Evolutionary conservation across 2,797 vertebrate genomes (phyloP).

Genomic region (Gorsachius magnificus): DNA sequence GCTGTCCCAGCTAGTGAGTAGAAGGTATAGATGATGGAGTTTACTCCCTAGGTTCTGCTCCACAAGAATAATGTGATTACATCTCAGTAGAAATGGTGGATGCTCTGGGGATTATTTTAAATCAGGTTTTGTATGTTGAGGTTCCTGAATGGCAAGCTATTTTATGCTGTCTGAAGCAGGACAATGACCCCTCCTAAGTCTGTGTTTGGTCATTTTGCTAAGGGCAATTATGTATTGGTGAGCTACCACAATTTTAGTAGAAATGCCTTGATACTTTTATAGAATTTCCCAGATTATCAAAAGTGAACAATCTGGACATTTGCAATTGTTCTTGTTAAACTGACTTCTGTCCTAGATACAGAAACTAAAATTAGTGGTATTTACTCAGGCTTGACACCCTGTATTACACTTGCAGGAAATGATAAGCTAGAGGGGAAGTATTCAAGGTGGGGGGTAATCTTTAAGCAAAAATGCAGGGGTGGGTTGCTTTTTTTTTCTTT

Average conservation of each 20-base stretch:
- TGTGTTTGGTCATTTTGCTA: background rate
- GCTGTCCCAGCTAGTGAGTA: background rate
- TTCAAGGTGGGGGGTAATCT: constrained; percentile 45
- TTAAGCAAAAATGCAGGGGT: constrained; percentile 43
- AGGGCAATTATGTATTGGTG: background rate
- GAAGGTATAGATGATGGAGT: background rate
- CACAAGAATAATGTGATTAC: background rate
- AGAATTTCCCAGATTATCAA: background rate
- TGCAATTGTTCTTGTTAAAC: constrained; percentile 26
- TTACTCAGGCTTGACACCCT: constrained; percentile 34
- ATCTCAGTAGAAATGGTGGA: background rate
- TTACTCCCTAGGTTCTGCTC: background rate
- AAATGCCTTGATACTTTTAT: background rate
- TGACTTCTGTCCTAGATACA: constrained; percentile 31
- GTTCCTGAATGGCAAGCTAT: background rate
- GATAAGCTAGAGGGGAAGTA: constrained; percentile 42
- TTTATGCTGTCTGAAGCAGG: background rate
- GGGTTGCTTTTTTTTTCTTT: background rate
- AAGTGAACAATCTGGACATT: background rate
- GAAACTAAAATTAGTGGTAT: constrained; percentile 59
- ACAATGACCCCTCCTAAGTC: background rate
- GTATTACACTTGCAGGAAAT: constrained; percentile 48
- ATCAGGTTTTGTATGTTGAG: background rate
- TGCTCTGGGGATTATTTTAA: background rate
- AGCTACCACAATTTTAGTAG: background rate